Conservation (phyloP, 2,888 invertebrate genomes). For the Pilophorus perplexus region DNA sequence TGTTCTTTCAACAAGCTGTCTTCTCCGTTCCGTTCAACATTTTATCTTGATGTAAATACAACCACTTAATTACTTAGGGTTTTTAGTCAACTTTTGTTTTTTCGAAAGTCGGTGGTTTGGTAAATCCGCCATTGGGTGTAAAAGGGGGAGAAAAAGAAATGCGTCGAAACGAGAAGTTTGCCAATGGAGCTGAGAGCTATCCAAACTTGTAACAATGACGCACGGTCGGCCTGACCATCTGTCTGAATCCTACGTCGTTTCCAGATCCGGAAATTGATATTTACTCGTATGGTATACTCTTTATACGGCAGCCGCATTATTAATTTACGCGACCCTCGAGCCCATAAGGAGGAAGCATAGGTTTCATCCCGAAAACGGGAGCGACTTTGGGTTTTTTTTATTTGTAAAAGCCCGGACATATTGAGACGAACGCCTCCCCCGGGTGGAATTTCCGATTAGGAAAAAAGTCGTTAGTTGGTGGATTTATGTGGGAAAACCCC, state of each 20-base stretch:
- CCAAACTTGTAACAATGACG: constrained; percentile 33
- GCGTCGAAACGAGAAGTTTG: too few species aligned
- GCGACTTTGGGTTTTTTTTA: background rate
- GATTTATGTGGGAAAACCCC: constrained; percentile 26
- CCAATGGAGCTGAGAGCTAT: too few species aligned
- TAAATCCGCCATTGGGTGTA: too few species aligned
- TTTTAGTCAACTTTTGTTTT: too few species aligned
- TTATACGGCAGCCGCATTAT: constrained; percentile 21
- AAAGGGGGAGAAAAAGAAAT: too few species aligned
- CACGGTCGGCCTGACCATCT: constrained; percentile 22
- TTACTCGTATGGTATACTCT: too few species aligned
- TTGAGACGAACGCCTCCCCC: constrained; percentile 35
- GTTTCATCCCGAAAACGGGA: constrained; percentile 3
- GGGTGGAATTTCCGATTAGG: constrained; percentile 35
- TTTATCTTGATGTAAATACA: too few species aligned
- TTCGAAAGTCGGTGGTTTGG: too few species aligned
- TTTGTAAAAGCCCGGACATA: constrained; percentile 28
- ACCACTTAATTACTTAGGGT: too few species aligned
- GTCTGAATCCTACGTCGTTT: constrained; percentile 21
- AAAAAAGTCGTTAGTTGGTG: constrained; percentile 17
- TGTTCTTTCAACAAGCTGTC: too few species aligned
- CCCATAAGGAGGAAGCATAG: too few species aligned
- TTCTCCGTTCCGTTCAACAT: too few species aligned
- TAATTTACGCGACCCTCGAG: constrained; percentile 37
- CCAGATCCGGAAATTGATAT: constrained; percentile 31